phyloP scores from a whole-genome alignment of 2,888 invertebrate genomes.

The Caenorhabditis panamensis region DNA sequence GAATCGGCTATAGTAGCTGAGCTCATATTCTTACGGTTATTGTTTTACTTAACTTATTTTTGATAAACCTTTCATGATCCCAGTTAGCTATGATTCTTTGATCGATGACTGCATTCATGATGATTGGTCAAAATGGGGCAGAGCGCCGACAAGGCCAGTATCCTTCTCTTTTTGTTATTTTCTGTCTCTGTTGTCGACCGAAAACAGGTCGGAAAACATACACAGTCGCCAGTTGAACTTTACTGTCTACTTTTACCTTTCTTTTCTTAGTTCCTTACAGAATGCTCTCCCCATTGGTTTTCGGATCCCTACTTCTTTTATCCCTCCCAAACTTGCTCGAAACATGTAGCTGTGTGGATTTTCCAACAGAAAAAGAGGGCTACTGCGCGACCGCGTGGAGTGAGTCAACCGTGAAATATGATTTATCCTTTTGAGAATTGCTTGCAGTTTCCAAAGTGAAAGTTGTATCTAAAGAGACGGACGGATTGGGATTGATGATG shows the following conservation, averaged over 20 bases:
- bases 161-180: slow-evolving; percentile 15
- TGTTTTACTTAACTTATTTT: not conserved
- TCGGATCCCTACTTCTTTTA: not conserved
- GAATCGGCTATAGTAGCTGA: slow-evolving; percentile 52
- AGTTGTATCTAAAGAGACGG: slow-evolving; percentile 53
- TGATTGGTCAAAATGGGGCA: slow-evolving; percentile 17
- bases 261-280: slow-evolving; percentile 9
- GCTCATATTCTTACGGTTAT: slow-evolving; percentile 31
- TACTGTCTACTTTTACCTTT: slow-evolving; percentile 11
- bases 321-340: slow-evolving; percentile 9
- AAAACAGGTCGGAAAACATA: slow-evolving; percentile 23
- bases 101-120: not conserved
- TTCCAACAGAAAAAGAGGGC: slow-evolving; percentile 45
- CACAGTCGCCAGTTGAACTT: slow-evolving; percentile 53
- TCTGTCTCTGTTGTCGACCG: not conserved
- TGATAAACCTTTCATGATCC: slow-evolving; percentile 4
- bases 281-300: slow-evolving; percentile 25
- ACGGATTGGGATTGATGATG: slow-evolving; percentile 51
- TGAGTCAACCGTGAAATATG: slow-evolving; percentile 32
- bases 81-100: not conserved
- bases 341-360: slow-evolving; percentile 38
- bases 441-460: slow-evolving; percentile 59
- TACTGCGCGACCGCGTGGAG: slow-evolving; percentile 58
- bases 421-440: not conserved
- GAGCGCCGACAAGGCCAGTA: too few relatives aligned